Conservation (phyloP, 2,888 invertebrate genomes). For the Silvanus unidentatus region DNA sequence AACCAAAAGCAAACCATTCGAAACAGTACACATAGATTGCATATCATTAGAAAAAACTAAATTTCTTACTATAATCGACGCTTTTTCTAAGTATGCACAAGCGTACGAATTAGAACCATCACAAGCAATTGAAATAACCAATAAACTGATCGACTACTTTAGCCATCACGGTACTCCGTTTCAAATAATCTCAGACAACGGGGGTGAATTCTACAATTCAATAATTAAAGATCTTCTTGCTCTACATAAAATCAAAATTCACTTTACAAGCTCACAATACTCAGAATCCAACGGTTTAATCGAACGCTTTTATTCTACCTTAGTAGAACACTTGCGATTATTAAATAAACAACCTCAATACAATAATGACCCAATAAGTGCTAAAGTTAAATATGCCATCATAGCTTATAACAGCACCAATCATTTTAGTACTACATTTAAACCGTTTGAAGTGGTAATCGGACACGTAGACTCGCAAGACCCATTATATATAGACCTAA, state of each 20-base stretch:
- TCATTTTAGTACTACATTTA: too few species aligned
- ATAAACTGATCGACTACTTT: constrained; percentile 4
- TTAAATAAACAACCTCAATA: too few species aligned
- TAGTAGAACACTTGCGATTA: constrained; percentile 8
- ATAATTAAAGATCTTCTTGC: background rate
- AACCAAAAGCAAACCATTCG: constrained; percentile 2
- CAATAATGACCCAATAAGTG: too few species aligned
- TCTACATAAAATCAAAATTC: constrained; percentile 5
- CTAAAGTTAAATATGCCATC: too few species aligned
- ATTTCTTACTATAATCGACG: constrained; percentile 3
- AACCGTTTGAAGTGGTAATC: too few species aligned
- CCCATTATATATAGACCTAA: too few species aligned
- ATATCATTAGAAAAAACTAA: background rate
- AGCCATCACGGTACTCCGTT: background rate
- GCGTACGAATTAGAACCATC: background rate
- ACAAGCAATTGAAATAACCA: constrained; percentile 5
- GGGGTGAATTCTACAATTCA: constrained; percentile 2
- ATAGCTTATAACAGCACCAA: too few species aligned
- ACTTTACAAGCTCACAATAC: constrained; percentile 8
- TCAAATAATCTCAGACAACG: constrained; percentile 3
- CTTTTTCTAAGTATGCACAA: constrained; percentile 5
- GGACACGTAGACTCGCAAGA: too few species aligned
- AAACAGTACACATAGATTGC: constrained; percentile 1
- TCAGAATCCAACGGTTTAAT: constrained; percentile 6
- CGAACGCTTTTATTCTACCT: constrained; percentile 6